Conservation (phyloP, 1,140 invertebrate species). For the Aethina tumida region DNA sequence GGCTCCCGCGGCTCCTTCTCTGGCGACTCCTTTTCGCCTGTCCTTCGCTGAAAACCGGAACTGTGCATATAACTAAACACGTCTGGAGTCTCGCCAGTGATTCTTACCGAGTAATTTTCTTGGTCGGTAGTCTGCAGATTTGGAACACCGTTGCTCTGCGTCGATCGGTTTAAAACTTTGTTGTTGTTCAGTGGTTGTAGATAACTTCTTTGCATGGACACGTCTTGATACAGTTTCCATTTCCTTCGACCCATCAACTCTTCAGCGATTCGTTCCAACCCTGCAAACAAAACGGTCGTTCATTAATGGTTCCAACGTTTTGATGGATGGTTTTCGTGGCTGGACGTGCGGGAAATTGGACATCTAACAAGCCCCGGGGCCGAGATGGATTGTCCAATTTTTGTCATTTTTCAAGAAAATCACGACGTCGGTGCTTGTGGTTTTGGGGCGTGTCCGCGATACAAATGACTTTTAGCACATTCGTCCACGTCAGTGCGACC, state of each 20-base stretch:
- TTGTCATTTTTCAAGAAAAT: no score
- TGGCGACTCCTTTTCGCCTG: conserved; percentile 26
- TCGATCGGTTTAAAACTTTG: conserved; percentile 30
- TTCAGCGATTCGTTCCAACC: conserved; percentile 90
- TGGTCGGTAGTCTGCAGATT: conserved; percentile 1
- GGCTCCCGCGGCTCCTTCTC: conserved; percentile 24
- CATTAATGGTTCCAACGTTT: neutral
- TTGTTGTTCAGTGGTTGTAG: conserved; percentile 37
- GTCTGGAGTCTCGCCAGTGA: no score
- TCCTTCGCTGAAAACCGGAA: conserved; percentile 11
- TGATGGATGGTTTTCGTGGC: neutral
- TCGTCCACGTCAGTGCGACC: no score
- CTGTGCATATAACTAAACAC: no score
- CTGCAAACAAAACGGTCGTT: conserved; percentile 39
- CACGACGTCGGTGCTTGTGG: no score
- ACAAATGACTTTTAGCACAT: no score
- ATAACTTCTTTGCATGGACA: conserved; percentile 56
- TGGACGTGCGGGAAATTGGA: neutral
- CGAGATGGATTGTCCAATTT: no score
- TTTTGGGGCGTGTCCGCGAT: no score
- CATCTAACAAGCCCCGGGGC: no score
- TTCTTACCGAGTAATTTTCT: no score
- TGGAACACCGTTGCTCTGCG: conserved; percentile 8
- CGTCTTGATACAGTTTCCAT: conserved; percentile 86
- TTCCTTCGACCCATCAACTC: conserved; percentile 90